A percentile compares a stretch with the other conserved stretches of the same genome.
Evolutionary conservation across 2,888 invertebrate species (phyloP).

Genomic region (Tipula helvola): DNA sequence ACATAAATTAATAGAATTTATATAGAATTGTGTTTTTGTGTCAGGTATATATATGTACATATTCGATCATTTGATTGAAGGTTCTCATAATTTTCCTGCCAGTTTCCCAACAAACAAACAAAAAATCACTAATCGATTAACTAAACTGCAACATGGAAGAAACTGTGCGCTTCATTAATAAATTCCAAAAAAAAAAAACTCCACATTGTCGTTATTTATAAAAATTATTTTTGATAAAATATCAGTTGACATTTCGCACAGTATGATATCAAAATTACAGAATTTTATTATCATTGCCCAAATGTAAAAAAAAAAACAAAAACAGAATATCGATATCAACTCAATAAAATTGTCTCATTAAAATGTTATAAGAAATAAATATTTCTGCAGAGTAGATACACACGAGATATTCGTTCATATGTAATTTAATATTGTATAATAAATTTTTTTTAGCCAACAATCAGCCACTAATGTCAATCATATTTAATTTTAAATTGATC

Average conservation of each 20-base stretch:
- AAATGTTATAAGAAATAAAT: background rate
- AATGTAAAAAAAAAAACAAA: background rate
- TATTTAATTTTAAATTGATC: constrained; percentile 4
- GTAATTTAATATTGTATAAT: background rate
- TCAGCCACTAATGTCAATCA: constrained; percentile 4
- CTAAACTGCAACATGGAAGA: background rate
- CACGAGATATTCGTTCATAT: background rate
- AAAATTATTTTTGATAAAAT: background rate
- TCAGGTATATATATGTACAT: background rate
- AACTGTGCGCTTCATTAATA: background rate
- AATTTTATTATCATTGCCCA: background rate
- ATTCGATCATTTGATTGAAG: background rate
- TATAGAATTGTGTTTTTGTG: background rate
- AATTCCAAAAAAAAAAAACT: background rate
- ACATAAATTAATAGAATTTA: background rate
- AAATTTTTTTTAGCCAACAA: background rate
- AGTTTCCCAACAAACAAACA: background rate
- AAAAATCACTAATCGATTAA: background rate
- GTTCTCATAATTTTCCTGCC: background rate
- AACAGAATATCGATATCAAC: background rate
- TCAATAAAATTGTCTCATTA: constrained; percentile 4
- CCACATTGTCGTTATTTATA: background rate
- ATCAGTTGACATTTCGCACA: background rate
- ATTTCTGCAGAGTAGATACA: background rate
- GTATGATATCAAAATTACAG: background rate